phyloP scores from a whole-genome alignment of 2,113 vertebrate genomes.

The Hyperopisus bebe region DNA sequence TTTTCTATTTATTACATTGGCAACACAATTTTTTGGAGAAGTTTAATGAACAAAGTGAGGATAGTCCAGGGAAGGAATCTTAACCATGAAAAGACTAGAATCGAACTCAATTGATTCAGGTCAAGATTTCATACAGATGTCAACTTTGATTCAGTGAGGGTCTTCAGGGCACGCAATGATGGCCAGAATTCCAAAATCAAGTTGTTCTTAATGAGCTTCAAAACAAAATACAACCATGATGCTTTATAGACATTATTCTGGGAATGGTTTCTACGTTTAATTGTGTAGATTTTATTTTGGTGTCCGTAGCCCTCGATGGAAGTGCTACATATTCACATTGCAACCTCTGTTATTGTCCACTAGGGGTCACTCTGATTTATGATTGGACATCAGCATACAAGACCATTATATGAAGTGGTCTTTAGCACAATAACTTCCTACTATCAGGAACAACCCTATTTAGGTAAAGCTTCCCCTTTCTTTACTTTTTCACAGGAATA shows the following conservation, averaged over 20 bases:
- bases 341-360: background rate
- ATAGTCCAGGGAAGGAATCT: background rate
- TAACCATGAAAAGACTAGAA: background rate
- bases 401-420: background rate
- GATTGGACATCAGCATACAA: background rate
- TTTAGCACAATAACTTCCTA: background rate
- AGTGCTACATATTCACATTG: background rate
- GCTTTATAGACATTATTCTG: background rate
- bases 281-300: background rate
- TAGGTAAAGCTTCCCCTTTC: background rate
- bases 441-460: background rate
- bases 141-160: background rate
- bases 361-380: conserved; percentile 8
- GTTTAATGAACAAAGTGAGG: background rate
- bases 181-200: background rate
- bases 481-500: background rate
- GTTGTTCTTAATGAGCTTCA: background rate
- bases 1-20: background rate
- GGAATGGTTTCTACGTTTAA: background rate
- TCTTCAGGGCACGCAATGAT: background rate
- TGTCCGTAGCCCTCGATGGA: background rate
- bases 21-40: background rate
- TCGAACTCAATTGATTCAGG: background rate
- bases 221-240: background rate
- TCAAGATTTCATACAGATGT: background rate